A percentile compares a stretch with the other conserved stretches of the same genome.
phyloP scores from a whole-genome alignment of 2,888 invertebrate species.

The Eupeodes latifasciatus region DNA sequence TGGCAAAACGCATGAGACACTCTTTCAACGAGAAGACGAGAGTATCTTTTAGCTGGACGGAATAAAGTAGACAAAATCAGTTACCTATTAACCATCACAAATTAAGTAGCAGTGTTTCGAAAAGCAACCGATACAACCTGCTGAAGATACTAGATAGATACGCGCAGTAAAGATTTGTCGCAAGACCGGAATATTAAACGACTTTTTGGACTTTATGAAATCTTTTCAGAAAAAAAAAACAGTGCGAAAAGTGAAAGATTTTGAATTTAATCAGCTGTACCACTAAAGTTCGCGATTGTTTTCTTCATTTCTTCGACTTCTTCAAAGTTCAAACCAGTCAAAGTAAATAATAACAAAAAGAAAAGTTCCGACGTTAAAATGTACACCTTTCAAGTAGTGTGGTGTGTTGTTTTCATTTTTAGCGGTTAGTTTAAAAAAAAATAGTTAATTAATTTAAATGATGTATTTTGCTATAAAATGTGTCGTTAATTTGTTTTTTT shows the following conservation, averaged over 20 bases:
- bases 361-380: slow-evolving; percentile 37
- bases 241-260: background rate
- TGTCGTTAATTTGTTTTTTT: background rate
- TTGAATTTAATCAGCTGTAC: background rate
- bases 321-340: background rate
- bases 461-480: background rate
- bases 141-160: slow-evolving; percentile 33
- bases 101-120: slow-evolving; percentile 34
- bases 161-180: slow-evolving; percentile 17
- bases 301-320: background rate
- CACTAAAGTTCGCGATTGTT: background rate
- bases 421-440: slow-evolving; percentile 58
- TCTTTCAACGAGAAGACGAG: slow-evolving; percentile 46
- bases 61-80: background rate
- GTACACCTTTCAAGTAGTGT: slow-evolving; percentile 43
- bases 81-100: slow-evolving; percentile 26
- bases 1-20: slow-evolving; percentile 46
- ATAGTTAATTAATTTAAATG: background rate
- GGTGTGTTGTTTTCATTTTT: slow-evolving; percentile 57
- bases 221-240: background rate
- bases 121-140: slow-evolving; percentile 7
- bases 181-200: slow-evolving; percentile 14
- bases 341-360: background rate
- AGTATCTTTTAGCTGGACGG: background rate
- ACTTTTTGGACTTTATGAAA: slow-evolving; percentile 13